Base-by-base conservation (phyloP, 1,140 invertebrate species). In the Drosophila tsacasi region DNA sequence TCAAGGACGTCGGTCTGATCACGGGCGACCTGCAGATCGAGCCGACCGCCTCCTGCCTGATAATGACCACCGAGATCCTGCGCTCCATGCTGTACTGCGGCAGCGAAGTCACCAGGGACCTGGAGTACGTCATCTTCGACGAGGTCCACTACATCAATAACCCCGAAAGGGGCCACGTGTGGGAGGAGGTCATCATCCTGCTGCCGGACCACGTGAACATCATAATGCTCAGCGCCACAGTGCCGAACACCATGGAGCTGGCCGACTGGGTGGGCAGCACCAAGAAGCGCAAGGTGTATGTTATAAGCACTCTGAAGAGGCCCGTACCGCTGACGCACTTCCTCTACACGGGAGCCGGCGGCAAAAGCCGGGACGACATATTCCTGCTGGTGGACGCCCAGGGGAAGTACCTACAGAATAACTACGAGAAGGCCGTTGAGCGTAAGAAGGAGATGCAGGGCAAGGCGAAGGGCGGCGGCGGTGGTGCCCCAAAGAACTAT, bases 131-230 rank as follows among this genome's bases (percentile, higher is more conserved):
- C 5, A 98, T 99, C 83, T 99, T 99, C 93, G 99, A 99, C 93
- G 99, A 99, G 94, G 98, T 99, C 27, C 99, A 99, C 93, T 99
- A 99, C 90, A 98, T 99, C 52, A 99, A 99, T 93, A 98, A 99
- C 94, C 95, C 96, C 57, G 98, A 99, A 95, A 94, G 99, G 80
- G 99, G 99, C 19, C 98, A 99, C 86, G 99, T 99, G 2, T 99
- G 99, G 99, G 99, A 99, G 94, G 99, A 99, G 94, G 98, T 99
- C 2, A 94, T 99, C 0, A 99, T 99, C 81, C 95, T 99, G 91
- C 93, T 99, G 42, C 99, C 99, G 0, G 95, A 96, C 17, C 97
- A 98, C 92, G 98, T 99, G 3, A 98, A 96, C 78, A 98, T 99
- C 65, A 98, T 99, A 4, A 97, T 99, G 96, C 94, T 99, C 13